Evolutionary conservation across 1,140 invertebrate genomes (phyloP).

Genomic region (Acromyrmex charruanus): DNA sequence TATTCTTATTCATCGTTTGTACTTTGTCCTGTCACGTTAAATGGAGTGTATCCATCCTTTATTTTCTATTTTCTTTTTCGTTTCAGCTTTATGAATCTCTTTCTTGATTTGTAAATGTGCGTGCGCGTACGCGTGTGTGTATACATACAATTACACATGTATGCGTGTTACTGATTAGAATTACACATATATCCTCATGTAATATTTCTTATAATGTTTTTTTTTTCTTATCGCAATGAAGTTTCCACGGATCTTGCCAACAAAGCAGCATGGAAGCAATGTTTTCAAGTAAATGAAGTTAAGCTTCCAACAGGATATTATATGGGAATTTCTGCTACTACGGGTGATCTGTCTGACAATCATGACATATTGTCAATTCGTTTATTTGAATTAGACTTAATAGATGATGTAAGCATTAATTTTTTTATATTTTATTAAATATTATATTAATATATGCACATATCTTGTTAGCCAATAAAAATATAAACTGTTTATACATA

Average conservation of each 20-base stretch:
- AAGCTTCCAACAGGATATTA: conserved; percentile 97
- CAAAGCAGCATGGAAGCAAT: conserved; percentile 97
- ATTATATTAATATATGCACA: conserved; percentile 5
- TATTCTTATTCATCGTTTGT: background rate
- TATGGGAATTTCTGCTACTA: conserved; percentile 97
- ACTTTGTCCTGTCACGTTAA: background rate
- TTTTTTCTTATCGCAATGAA: conserved; percentile 81
- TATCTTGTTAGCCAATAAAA: background rate
- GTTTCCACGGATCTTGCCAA: conserved; percentile 97
- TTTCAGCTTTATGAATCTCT: background rate
- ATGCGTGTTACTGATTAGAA: background rate
- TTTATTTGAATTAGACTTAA: conserved; percentile 94
- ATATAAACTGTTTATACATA: background rate
- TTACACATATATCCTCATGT: background rate
- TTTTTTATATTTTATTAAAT: background rate
- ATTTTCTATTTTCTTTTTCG: background rate
- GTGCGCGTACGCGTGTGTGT: too few relatives aligned
- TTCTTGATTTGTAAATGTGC: background rate
- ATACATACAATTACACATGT: background rate
- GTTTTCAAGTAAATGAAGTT: conserved; percentile 96
- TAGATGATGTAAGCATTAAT: conserved; percentile 89
- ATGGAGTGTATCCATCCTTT: background rate
- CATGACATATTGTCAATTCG: conserved; percentile 98
- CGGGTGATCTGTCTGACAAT: conserved; percentile 98
- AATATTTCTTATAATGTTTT: conserved; percentile 27